These are phyloP conservation scores for Hipparchia sbordonii DNA, from an alignment of 2,888 invertebrate species.

Conservation along the genomic window DNA sequence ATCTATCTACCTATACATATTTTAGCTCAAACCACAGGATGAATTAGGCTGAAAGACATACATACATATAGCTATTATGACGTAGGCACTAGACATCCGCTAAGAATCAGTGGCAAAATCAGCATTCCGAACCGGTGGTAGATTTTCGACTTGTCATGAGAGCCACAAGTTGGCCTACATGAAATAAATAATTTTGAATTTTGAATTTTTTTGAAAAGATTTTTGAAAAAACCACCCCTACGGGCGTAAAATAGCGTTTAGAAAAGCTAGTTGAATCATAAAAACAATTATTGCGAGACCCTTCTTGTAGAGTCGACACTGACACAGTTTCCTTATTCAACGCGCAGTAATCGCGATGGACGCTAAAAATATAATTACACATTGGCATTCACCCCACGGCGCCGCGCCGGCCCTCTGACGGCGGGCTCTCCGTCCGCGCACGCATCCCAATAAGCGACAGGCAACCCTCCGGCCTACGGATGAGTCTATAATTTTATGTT, in stretches of 20 bases:
- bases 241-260: background rate
- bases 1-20: no score
- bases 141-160: no score
- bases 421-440: conserved; percentile 54
- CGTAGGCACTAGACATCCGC: no score
- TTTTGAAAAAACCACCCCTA: no score
- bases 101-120: no score
- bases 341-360: conserved; percentile 63
- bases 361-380: conserved; percentile 72
- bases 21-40: no score
- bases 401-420: conserved; percentile 55
- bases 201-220: no score
- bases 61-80: no score
- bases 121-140: no score
- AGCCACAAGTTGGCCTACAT: no score
- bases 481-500: conserved; percentile 63
- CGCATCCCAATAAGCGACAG: conserved; percentile 71
- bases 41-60: no score
- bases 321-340: conserved; percentile 70
- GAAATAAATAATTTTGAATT: no score
- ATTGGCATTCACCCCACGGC: conserved; percentile 68
- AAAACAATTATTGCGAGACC: conserved; percentile 26
- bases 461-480: conserved; percentile 68
- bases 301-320: conserved; percentile 40
- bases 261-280: background rate